Conservation (phyloP, 2,797 vertebrate genomes). For the Astyanax mexicanus region DNA sequence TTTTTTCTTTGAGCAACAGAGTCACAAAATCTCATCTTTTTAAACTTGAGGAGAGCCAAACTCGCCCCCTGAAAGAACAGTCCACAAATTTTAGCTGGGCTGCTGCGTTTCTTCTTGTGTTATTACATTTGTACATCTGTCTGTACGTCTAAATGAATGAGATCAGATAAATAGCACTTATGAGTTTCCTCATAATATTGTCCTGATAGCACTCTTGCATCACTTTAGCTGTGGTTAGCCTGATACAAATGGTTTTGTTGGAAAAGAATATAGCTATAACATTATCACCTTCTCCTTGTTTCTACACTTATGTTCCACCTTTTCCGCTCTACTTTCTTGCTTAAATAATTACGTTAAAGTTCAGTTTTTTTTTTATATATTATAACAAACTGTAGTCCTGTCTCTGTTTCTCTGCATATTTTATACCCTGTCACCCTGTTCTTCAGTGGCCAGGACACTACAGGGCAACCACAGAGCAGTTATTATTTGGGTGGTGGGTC, state of each 20-base stretch:
- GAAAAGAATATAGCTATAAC: too few relatives aligned
- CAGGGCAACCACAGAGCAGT: too few relatives aligned
- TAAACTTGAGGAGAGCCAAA: neutral
- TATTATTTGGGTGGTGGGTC: too few relatives aligned
- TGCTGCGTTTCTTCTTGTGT: neutral
- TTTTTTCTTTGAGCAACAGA: neutral
- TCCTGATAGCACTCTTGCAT: neutral
- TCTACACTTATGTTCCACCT: too few relatives aligned
- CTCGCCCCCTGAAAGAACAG: neutral
- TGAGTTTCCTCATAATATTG: neutral
- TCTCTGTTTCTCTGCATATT: too few relatives aligned
- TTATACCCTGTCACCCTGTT: too few relatives aligned
- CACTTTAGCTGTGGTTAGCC: neutral
- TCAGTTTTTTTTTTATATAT: too few relatives aligned
- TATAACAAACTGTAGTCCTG: too few relatives aligned
- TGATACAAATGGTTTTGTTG: neutral
- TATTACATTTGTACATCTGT: neutral
- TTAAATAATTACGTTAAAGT: too few relatives aligned
- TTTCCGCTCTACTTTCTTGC: too few relatives aligned
- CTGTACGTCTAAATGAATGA: neutral
- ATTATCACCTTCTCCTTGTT: too few relatives aligned
- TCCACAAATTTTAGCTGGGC: neutral
- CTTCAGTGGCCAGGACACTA: too few relatives aligned
- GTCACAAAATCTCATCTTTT: constrained; percentile 2
- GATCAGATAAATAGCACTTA: neutral